A percentile compares a stretch with the other conserved stretches of the same genome.
Conservation (phyloP, 1,140 invertebrate genomes). For the Drosophila azteca region DNA sequence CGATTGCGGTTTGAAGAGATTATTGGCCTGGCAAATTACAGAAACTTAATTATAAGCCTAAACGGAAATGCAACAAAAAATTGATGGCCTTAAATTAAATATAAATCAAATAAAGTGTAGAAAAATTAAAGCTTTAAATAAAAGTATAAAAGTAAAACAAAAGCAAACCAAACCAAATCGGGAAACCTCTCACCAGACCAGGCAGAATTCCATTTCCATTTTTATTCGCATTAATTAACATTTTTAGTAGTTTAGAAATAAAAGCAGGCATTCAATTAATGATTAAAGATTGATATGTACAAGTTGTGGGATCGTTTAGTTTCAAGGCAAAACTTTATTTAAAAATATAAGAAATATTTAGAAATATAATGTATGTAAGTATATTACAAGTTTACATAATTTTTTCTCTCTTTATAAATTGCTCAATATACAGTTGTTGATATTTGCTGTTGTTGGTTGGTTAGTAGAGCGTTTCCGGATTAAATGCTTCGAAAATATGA, state of each 20-base stretch:
- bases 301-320: conserved; percentile 29
- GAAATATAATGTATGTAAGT: conserved; percentile 45
- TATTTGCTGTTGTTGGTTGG: conserved; percentile 34
- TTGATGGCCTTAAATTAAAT: conserved; percentile 15
- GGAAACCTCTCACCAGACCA: conserved; percentile 1
- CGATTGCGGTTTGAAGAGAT: conserved; percentile 61
- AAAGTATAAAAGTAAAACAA: conserved; percentile 42
- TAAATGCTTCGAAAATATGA: conserved; percentile 13
- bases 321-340: conserved; percentile 70
- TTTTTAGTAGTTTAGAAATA: conserved; percentile 22
- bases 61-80: conserved; percentile 25
- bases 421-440: conserved; percentile 63
- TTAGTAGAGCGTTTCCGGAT: conserved; percentile 59
- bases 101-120: conserved; percentile 7
- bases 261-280: conserved; percentile 50
- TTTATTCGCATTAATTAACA: conserved; percentile 18
- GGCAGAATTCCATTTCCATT: conserved; percentile 26
- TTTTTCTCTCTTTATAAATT: conserved; percentile 19
- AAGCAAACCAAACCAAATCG: conserved; percentile 42
- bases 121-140: conserved; percentile 27
- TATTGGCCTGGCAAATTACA: conserved; percentile 65
- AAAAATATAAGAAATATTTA: conserved; percentile 68
- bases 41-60: conserved; percentile 71
- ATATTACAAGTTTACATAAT: conserved; percentile 68
- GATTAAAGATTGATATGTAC: conserved; percentile 39